phyloP scores from a whole-genome alignment of 2,888 invertebrate species.

The Myathropa florea region DNA sequence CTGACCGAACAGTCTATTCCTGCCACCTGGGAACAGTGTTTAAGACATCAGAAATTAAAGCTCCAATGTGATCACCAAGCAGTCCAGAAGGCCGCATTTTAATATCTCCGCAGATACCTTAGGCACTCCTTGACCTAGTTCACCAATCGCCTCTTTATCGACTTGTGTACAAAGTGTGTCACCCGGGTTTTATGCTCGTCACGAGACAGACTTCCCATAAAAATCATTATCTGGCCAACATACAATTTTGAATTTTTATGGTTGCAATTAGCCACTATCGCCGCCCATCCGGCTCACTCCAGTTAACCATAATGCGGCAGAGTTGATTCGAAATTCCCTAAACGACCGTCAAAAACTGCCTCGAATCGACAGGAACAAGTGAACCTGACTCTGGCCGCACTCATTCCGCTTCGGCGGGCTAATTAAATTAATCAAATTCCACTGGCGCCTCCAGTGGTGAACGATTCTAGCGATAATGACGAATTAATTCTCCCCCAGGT shows the following conservation, averaged over 20 bases:
- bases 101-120: not conserved
- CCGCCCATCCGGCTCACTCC: not conserved
- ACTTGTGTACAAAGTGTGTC: not conserved
- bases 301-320: not conserved
- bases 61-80: not conserved
- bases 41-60: not conserved
- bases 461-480: constrained; percentile 44
- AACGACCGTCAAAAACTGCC: constrained; percentile 4
- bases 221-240: not conserved
- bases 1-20: no score
- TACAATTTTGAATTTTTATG: not conserved
- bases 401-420: constrained; percentile 11
- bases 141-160: not conserved
- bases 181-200: not conserved
- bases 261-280: not conserved
- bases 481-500: constrained; percentile 33
- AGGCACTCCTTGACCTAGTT: not conserved
- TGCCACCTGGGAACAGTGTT: not conserved
- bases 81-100: not conserved
- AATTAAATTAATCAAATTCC: constrained; percentile 63
- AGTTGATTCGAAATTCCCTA: not conserved
- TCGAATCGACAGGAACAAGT: not conserved
- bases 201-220: not conserved
- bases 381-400: not conserved
- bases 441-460: constrained; percentile 40